Evolutionary conservation across 2,797 vertebrate species (phyloP), one percentile per base, ranked within the genome.

Genomic region (Mareca strepera): DNA sequence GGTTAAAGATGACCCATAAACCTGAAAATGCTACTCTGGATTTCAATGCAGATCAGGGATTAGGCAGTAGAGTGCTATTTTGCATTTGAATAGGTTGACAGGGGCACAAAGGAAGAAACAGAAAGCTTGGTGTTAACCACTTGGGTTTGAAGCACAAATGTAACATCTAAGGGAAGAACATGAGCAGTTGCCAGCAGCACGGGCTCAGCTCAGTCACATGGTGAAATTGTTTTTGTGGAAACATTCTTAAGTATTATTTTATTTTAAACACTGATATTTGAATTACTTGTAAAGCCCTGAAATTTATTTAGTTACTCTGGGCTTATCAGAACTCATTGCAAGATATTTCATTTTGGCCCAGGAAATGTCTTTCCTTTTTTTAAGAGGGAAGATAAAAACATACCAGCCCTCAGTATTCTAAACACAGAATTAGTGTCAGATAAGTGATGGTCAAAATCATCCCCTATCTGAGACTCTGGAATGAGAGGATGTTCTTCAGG

Each of bases 391-490:
- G 97, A 98, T 98, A 97, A 98, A 97, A 97, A 95, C 96, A 95
- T 95, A 97, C 96, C 95, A 97, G 48, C 25, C 64, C 90, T 96
- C 29, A 62, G 90, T 96, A 96, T 64, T 95, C 79, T 97, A 98
- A 98, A 97, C 97, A 98, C 66, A 96, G 96, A 97, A 96, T 97
- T 97, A 97, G 83, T 92, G 96, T 96, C 90, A 96, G 97, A 97
- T 97, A 96, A 94, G 82, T 73, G 83, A 69, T 2, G 73, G 91
- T 92, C 85, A 92, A 92, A 97, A 95, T 87, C 94, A 89, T 72
- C 29, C 75, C 69, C 95, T 96, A 89, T 97, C 96, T 96, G 59
- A 88, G 66, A 64, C 60, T 70, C 50, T 93, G 85, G 66, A 86
- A 96, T 88, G 82, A 96, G 72, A 97, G 59, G 87, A 90, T 50